A percentile compares a stretch with the other conserved stretches of the same genome.
phyloP scores from a whole-genome alignment of 1,140 invertebrate genomes.

The Nebria ingens region DNA sequence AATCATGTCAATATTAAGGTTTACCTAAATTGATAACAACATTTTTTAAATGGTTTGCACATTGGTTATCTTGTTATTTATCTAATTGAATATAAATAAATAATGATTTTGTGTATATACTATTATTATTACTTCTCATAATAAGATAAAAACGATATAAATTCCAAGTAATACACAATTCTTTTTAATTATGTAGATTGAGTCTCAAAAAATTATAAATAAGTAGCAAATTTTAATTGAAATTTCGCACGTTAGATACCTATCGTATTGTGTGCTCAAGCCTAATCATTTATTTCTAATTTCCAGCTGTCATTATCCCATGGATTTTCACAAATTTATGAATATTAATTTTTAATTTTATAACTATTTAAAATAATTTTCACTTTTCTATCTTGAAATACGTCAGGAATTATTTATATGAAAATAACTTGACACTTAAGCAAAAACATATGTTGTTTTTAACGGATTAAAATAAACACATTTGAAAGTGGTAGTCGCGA shows the following conservation, averaged over 20 bases:
- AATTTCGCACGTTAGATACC: too few species aligned
- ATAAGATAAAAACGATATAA: too few species aligned
- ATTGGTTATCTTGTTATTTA: neutral
- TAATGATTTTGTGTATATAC: neutral
- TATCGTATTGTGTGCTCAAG: too few species aligned
- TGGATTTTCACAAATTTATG: too few species aligned
- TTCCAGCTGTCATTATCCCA: too few species aligned
- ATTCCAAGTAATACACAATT: too few species aligned
- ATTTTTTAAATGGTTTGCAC: neutral
- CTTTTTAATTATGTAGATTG: neutral
- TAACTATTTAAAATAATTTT: neutral
- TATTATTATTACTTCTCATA: too few species aligned
- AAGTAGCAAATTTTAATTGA: neutral
- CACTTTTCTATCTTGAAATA: neutral
- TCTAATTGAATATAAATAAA: neutral
- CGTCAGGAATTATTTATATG: neutral
- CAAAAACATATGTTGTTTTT: neutral
- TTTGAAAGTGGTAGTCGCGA: too few species aligned
- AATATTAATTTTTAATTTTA: neutral
- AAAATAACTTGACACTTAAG: neutral
- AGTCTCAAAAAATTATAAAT: neutral
- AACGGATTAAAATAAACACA: neutral
- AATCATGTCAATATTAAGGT: neutral
- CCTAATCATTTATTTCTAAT: too few species aligned
- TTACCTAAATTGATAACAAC: neutral